Conservation (phyloP, 2,888 invertebrate genomes). For the Meta bourneti region DNA sequence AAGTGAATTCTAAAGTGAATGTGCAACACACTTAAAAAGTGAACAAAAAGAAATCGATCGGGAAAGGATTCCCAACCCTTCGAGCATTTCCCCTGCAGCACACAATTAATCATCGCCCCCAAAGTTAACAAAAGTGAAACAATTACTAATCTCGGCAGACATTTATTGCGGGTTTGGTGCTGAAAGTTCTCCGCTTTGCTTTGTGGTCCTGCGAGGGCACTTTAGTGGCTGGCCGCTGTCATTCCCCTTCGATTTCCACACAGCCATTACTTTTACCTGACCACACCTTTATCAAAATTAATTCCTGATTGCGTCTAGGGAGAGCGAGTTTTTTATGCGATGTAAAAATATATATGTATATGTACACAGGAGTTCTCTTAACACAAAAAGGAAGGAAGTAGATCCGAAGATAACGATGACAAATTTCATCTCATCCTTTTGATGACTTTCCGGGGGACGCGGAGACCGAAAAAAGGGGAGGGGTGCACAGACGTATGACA, state of each 20-base stretch:
- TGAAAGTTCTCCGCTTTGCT: constrained; percentile 29
- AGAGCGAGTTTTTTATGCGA: constrained; percentile 42
- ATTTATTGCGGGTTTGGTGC: constrained; percentile 29
- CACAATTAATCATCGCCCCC: constrained; percentile 16
- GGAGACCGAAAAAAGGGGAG: neutral
- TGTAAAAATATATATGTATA: constrained; percentile 43
- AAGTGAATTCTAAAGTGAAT: no score
- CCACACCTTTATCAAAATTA: constrained; percentile 64
- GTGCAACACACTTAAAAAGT: neutral
- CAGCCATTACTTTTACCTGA: constrained; percentile 57
- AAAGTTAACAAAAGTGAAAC: constrained; percentile 23
- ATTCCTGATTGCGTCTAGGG: constrained; percentile 36
- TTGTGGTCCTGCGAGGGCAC: constrained; percentile 14
- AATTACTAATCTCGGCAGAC: constrained; percentile 6
- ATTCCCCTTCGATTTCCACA: constrained; percentile 24
- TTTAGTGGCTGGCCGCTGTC: constrained; percentile 28
- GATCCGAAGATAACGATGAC: constrained; percentile 54
- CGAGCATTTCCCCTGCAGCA: neutral
- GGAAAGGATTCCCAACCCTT: neutral
- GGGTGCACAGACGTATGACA: constrained; percentile 34
- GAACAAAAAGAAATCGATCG: neutral
- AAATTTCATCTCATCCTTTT: constrained; percentile 36
- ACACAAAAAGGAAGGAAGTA: constrained; percentile 44
- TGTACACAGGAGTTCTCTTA: constrained; percentile 14
- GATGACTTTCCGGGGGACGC: constrained; percentile 16